Conservation (phyloP, 2,888 invertebrate species). For the Bombyx huttoni region DNA sequence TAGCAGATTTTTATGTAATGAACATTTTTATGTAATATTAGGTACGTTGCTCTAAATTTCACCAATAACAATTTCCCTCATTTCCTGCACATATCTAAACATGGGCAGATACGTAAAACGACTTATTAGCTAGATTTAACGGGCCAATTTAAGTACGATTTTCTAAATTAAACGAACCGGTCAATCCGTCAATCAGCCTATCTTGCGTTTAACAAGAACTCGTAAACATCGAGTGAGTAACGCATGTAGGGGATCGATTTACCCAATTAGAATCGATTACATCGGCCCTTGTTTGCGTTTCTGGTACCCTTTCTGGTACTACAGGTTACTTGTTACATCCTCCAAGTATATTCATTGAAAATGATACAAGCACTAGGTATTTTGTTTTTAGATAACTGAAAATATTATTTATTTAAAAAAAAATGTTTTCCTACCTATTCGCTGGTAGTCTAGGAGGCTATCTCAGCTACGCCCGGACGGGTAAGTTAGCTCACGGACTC, state of each 20-base stretch:
- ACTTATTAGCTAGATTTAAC: slow-evolving; percentile 16
- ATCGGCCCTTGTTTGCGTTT: slow-evolving; percentile 20
- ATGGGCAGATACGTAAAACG: slow-evolving; percentile 3
- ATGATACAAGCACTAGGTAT: too few species aligned
- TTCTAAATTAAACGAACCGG: slow-evolving; percentile 22
- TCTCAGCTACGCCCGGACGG: too few species aligned
- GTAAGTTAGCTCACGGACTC: too few species aligned
- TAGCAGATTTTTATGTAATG: too few species aligned
- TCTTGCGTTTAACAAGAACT: slow-evolving; percentile 26
- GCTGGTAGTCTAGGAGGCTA: too few species aligned
- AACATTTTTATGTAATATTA: neutral
- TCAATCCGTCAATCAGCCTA: slow-evolving; percentile 32
- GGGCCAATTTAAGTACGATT: slow-evolving; percentile 17
- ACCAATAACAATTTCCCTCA: neutral
- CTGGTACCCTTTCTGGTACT: slow-evolving; percentile 17
- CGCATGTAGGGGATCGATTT: slow-evolving; percentile 42
- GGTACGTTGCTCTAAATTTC: neutral
- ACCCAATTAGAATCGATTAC: slow-evolving; percentile 53
- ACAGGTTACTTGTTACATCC: slow-evolving; percentile 35
- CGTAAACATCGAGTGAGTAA: slow-evolving; percentile 38
- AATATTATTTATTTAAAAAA: too few species aligned
- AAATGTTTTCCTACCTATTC: too few species aligned
- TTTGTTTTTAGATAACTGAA: too few species aligned
- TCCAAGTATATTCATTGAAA: slow-evolving; percentile 21
- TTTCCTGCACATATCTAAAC: neutral